Percentiles rank a stretch among this genome's conserved stretches.
phyloP scores from a whole-genome alignment of 2,797 vertebrate species.

The Rhodeus uyekii region DNA sequence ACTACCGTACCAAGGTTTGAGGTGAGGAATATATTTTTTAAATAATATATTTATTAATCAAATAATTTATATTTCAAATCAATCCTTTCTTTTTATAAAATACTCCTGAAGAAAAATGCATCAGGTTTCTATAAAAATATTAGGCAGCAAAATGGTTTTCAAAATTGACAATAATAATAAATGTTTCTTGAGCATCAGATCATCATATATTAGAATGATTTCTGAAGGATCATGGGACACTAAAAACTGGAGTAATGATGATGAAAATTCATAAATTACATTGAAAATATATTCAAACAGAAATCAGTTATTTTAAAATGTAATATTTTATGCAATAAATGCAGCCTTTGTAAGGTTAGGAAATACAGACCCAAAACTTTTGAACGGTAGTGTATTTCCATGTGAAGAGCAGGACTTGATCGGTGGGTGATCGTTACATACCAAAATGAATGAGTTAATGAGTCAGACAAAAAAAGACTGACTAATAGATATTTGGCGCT shows the following conservation, averaged over 20 bases:
- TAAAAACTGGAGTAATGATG: not conserved
- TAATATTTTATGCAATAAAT: not conserved
- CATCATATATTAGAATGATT: not conserved
- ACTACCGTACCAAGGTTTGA: not conserved
- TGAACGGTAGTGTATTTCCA: not conserved
- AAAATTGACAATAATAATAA: not conserved
- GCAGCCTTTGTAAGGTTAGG: not conserved
- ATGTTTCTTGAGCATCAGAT: not conserved
- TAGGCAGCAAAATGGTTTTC: not conserved
- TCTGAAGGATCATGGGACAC: not conserved
- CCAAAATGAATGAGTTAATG: not conserved
- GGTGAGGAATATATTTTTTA: not conserved
- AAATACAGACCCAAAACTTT: not conserved
- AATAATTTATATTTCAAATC: not conserved
- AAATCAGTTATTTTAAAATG: not conserved
- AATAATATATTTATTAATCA: not conserved
- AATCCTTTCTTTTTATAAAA: not conserved
- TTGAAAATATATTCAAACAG: not conserved
- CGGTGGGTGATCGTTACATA: not conserved
- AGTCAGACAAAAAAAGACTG: not conserved
- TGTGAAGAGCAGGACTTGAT: not conserved
- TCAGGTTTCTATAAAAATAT: not conserved
- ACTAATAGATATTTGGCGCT: not conserved
- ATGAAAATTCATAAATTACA: not conserved
- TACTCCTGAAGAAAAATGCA: not conserved